Conservation (phyloP, 2,113 vertebrate genomes). For the Daphoenositta chrysoptera region DNA sequence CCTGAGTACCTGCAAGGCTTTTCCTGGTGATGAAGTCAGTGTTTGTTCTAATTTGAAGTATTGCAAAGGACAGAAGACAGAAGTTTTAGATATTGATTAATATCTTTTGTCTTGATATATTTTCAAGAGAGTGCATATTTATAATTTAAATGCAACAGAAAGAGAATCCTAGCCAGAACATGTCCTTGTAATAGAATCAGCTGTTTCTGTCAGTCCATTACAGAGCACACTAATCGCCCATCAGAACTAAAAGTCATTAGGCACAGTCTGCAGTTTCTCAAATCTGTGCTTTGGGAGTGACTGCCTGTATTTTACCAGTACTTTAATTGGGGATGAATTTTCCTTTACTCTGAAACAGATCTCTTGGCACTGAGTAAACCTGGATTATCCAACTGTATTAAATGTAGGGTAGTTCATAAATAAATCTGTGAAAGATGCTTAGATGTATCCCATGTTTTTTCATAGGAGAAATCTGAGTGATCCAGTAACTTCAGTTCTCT, state of each 20-base stretch:
- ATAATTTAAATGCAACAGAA: conserved; percentile 35
- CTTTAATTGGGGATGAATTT: conserved; percentile 36
- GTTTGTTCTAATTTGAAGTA: neutral
- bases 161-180: conserved; percentile 33
- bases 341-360: conserved; percentile 34
- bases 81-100: neutral
- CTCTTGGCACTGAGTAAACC: conserved; percentile 6
- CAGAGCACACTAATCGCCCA: conserved; percentile 37
- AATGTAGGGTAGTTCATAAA: neutral
- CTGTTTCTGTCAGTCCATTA: conserved; percentile 56
- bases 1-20: neutral
- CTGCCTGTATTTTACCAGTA: conserved; percentile 28
- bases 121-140: conserved; percentile 1
- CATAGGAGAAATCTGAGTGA: neutral
- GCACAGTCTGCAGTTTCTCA: conserved; percentile 60
- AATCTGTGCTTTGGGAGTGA: conserved; percentile 18
- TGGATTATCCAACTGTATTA: neutral
- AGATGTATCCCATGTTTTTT: neutral
- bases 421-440: neutral
- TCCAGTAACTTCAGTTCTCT: neutral
- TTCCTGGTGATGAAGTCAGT: conserved; percentile 6
- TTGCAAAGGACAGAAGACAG: neutral
- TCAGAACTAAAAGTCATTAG: conserved; percentile 59
- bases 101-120: conserved; percentile 7
- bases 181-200: conserved; percentile 60